Conservation (phyloP, 2,888 invertebrate species). For the Plagodis pulveraria region DNA sequence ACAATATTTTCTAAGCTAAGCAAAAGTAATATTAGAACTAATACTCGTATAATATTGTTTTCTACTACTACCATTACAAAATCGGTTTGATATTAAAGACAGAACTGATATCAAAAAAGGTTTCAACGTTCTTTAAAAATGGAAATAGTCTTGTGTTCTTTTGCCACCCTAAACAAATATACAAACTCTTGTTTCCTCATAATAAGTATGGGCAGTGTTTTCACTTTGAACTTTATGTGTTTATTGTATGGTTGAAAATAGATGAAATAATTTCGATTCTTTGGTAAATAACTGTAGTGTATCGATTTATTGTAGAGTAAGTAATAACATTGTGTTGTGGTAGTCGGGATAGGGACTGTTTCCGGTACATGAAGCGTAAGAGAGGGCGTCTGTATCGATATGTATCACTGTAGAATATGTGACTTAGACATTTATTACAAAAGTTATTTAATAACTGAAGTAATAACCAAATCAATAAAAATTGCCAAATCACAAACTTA, state of each 20-base stretch:
- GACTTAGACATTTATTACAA: too few relatives aligned
- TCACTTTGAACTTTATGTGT: background rate
- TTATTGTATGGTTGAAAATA: constrained; percentile 25
- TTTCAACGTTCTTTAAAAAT: background rate
- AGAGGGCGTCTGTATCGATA: constrained; percentile 56
- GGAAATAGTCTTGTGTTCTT: constrained; percentile 2
- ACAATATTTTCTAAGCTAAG: too few relatives aligned
- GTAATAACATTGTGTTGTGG: constrained; percentile 52
- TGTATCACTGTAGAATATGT: constrained; percentile 5
- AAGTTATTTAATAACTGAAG: too few relatives aligned
- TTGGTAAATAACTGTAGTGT: constrained; percentile 19
- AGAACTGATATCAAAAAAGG: background rate
- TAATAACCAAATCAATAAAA: too few relatives aligned
- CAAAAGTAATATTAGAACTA: too few relatives aligned
- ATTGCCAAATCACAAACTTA: too few relatives aligned
- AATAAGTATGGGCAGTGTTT: background rate
- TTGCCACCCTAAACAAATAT: constrained; percentile 5
- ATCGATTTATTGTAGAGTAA: constrained; percentile 41
- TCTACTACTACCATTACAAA: too few relatives aligned
- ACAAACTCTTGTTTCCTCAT: background rate
- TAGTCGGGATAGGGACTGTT: constrained; percentile 53
- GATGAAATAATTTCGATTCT: constrained; percentile 21
- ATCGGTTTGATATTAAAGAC: too few relatives aligned
- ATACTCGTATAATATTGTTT: too few relatives aligned
- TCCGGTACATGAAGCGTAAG: constrained; percentile 58